Percentiles rank a stretch among this genome's conserved stretches.
Conservation (phyloP, 1,140 invertebrate genomes). For the Maconellicoccus hirsutus region DNA sequence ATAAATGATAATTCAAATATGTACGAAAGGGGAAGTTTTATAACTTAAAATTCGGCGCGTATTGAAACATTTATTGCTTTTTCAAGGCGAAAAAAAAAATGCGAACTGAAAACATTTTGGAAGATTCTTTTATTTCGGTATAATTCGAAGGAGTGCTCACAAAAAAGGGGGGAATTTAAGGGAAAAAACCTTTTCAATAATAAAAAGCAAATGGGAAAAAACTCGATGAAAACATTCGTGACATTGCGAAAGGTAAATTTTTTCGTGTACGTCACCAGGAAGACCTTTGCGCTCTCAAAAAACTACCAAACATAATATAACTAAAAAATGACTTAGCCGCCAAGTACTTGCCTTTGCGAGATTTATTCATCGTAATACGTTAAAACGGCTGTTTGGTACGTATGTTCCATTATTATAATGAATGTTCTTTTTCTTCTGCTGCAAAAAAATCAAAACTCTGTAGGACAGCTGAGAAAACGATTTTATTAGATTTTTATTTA, state of each 20-base stretch:
- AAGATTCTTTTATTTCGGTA: neutral
- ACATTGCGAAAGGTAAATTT: neutral
- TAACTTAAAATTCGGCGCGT: neutral
- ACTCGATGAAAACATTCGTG: constrained; percentile 7
- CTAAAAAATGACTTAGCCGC: neutral
- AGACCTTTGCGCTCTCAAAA: neutral
- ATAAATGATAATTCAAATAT: constrained; percentile 2
- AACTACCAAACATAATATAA: constrained; percentile 10
- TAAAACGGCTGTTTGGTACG: neutral
- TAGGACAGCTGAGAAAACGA: neutral
- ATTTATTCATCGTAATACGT: constrained; percentile 10
- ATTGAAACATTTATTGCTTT: constrained; percentile 3
- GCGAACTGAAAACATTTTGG: neutral
- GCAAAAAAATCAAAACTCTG: neutral
- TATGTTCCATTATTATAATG: constrained; percentile 6
- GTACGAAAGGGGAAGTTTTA: neutral
- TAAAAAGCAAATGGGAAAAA: neutral
- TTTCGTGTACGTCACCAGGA: neutral
- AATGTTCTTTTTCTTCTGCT: neutral
- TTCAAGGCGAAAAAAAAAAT: constrained; percentile 9
- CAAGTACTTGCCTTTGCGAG: neutral
- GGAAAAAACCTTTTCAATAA: neutral
- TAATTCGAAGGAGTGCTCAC: neutral
- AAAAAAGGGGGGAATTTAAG: neutral
- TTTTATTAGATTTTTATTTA: neutral